Conservation (phyloP, 2,888 invertebrate genomes). For the Chaetoderma sp. region DNA sequence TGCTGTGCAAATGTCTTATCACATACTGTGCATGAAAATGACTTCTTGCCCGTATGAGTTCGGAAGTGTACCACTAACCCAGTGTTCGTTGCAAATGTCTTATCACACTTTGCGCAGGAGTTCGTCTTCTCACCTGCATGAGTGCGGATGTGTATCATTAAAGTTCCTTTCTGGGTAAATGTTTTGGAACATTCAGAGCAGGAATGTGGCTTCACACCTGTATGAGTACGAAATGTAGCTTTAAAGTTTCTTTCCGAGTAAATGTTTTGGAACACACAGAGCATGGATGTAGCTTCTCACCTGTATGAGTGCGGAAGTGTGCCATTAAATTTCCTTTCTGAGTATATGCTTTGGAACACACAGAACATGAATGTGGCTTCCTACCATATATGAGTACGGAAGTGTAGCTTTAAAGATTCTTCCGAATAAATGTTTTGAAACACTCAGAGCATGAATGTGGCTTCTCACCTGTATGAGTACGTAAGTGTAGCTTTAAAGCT, state of each 20-base stretch:
- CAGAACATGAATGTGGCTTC: not conserved
- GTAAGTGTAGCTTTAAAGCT: too few relatives aligned
- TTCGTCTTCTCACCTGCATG: conserved; percentile 35
- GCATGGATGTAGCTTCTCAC: conserved; percentile 38
- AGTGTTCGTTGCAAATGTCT: not conserved
- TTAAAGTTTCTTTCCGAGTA: conserved; percentile 37
- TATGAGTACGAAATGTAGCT: conserved; percentile 39
- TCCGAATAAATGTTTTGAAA: too few relatives aligned
- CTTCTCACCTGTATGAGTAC: too few relatives aligned
- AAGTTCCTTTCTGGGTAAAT: conserved; percentile 42
- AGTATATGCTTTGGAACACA: not conserved
- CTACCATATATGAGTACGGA: too few relatives aligned
- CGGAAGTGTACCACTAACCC: not conserved
- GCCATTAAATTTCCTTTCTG: not conserved
- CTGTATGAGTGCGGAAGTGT: conserved; percentile 38
- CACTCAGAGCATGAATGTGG: too few relatives aligned
- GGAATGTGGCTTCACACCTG: conserved; percentile 39
- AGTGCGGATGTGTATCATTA: conserved; percentile 37
- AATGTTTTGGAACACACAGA: conserved; percentile 37
- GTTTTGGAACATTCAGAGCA: conserved; percentile 42
- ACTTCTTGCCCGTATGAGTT: conserved; percentile 17
- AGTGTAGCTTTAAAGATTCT: too few relatives aligned
- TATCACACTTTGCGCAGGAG: conserved; percentile 35
- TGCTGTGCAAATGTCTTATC: conserved; percentile 35
- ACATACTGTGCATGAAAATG: conserved; percentile 32